These are phyloP conservation scores for Globicephala melas DNA, from an alignment of 2,113 vertebrate genomes.

Conservation along the genomic window DNA sequence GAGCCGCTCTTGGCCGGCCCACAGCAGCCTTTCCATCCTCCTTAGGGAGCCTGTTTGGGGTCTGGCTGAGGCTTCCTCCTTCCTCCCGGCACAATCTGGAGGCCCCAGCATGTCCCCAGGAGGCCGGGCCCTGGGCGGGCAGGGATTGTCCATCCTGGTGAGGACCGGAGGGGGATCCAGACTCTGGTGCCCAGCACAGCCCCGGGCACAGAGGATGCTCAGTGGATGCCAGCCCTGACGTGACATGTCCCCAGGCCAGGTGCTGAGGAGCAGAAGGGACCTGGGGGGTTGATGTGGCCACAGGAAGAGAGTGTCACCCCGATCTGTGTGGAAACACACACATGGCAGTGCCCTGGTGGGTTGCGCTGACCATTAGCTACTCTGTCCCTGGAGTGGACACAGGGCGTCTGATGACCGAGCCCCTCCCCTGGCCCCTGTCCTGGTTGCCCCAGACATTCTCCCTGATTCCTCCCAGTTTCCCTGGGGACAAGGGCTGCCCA, in stretches of 20 bases:
- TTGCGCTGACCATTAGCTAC: neutral
- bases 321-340: neutral
- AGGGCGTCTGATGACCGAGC: neutral
- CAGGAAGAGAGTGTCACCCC: neutral
- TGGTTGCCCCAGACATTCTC: neutral
- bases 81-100: neutral
- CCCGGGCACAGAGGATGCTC: rapidly evolving
- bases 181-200: neutral
- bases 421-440: neutral
- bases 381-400: neutral
- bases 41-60: neutral
- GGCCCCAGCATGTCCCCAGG: rapidly evolving
- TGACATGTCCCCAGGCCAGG: too few relatives aligned
- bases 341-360: rapidly evolving
- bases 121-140: neutral
- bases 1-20: rapidly evolving
- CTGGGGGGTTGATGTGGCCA: neutral
- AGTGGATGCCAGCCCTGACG: neutral
- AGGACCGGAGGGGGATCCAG: neutral
- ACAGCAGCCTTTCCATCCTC: neutral
- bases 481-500: neutral
- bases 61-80: rapidly evolving
- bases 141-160: neutral
- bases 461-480: neutral
- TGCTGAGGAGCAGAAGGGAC: neutral